Percentiles rank a stretch among this genome's conserved stretches.
Conservation (phyloP, 2,113 vertebrate genomes). For the western clawed frog (Xenopus tropicalis) region UCB_Xtro_10.0 CM004443.2:115861001-115861500, state of each 20-base stretch:
- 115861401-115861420: no score
- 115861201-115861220: slow-evolving; percentile 85
- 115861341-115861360: no score
- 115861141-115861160: slow-evolving; percentile 82
- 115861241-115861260: slow-evolving; percentile 53
- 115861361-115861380: no score
- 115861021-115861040: no score
- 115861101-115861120: slow-evolving; percentile 92
- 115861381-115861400: no score
- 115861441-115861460: no score
- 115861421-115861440: no score
- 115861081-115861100: slow-evolving; percentile 86
- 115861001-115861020: no score
- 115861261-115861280: not conserved
- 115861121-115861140: slow-evolving; percentile 90
- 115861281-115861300: not conserved
- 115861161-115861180: slow-evolving; percentile 89
- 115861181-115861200: slow-evolving; percentile 85
- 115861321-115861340: slow-evolving; percentile 1
- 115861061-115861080: slow-evolving; percentile 79
- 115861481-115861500: no score
- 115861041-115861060: slow-evolving; percentile 56
- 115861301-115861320: slow-evolving; percentile 14
- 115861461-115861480: no score
- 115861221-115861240: slow-evolving; percentile 80